Evolutionary conservation across 2,797 vertebrate species (phyloP).

Genomic region (Anniella stebbinsi): DNA sequence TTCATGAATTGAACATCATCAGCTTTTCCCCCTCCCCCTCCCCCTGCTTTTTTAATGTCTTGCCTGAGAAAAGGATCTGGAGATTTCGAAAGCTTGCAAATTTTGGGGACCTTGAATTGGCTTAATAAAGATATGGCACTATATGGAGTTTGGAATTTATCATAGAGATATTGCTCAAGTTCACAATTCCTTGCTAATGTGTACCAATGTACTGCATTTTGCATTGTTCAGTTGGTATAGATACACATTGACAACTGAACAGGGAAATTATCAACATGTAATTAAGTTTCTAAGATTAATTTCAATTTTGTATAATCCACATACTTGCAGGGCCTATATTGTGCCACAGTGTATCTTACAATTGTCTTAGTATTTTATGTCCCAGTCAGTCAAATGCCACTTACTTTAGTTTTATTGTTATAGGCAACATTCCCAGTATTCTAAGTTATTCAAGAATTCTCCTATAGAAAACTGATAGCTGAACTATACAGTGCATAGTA

Average conservation of each 20-base stretch:
- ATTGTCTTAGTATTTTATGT: not conserved
- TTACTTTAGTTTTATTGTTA: not conserved
- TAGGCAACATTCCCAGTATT: constrained; percentile 34
- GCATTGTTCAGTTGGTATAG: not conserved
- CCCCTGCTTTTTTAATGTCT: too few relatives aligned
- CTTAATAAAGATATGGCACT: too few relatives aligned
- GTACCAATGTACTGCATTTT: not conserved
- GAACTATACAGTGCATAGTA: constrained; percentile 41
- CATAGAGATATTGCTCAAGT: not conserved
- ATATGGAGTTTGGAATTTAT: too few relatives aligned
- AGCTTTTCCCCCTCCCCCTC: too few relatives aligned
- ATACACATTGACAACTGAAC: constrained; percentile 10
- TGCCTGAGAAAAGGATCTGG: too few relatives aligned
- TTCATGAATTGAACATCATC: too few relatives aligned
- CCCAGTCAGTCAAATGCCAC: not conserved
- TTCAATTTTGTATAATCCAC: constrained; percentile 41
- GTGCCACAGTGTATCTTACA: not conserved
- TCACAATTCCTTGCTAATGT: constrained; percentile 8
- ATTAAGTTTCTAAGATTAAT: constrained; percentile 39
- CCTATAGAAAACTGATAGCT: constrained; percentile 42
- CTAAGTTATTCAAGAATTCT: constrained; percentile 28
- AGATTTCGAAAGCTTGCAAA: too few relatives aligned
- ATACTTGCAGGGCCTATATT: constrained; percentile 27
- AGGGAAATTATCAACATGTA: not conserved
- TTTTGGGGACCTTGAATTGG: too few relatives aligned